Evolutionary conservation across 2,797 vertebrate species (phyloP), one percentile per base, ranked within the genome.

Genomic region (Alca torda): DNA sequence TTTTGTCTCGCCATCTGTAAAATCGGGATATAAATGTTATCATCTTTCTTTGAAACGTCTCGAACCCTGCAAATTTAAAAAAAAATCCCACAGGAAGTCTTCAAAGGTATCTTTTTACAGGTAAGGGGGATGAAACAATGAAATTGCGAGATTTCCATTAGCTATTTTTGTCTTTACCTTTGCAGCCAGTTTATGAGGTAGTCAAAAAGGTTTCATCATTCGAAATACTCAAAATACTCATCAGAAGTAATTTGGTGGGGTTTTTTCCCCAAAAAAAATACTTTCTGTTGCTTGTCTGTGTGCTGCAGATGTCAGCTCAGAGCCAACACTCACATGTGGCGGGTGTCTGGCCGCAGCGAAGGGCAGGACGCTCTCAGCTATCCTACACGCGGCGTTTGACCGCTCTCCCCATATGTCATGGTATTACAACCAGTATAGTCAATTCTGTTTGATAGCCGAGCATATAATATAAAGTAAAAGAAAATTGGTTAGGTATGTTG

Each of bases 401-500:
- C 43, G 4, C 76, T 90, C 90, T 93, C 54, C 60, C 80, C 95
- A 86, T 94, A 81, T 93, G 93, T 96, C 94, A 96, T 11, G n/a
- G 81, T 92, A 95, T 95, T 96, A 96, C 89, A 96, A 82, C 76
- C 82, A 84, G 82, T 54, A 28, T 3, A 95, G 94, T 91, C 94
- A 91, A 95, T 96, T 96, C 84, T 85, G 81, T 81, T 96, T 96
- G 94, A 94, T 96, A 89, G 95, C 92, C n/a, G 50, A 96, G 93
- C 84, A 75, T 94, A 96, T 96, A 96, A 93, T 94, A 95, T 9
- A 69, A 89, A 96, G 90, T 91, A 95, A 96, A 96, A 96, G 94
- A 97, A 96, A 97, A 96, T 94, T 96, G 94, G 90, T 95, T 93
- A 92, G 93, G 87, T 96, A 79, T 97, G 97, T 82, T 57, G 92